Conservation (phyloP, 2,797 vertebrate genomes). For the Notamacropus eugenii region DNA sequence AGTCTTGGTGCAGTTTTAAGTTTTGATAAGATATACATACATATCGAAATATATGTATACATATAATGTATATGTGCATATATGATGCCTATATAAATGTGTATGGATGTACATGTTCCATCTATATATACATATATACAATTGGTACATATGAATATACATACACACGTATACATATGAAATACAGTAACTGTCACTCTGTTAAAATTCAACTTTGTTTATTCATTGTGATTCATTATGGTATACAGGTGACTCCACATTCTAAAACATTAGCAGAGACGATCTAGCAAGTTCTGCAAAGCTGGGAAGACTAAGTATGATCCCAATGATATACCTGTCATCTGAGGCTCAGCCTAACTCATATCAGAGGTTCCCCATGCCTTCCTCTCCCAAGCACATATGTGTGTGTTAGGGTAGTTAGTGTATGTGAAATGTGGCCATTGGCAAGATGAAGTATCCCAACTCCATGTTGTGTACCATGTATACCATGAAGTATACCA, state of each 20-base stretch:
- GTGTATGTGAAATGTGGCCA: not conserved
- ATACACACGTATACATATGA: not conserved
- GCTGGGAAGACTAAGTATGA: not conserved
- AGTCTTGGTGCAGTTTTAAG: not conserved
- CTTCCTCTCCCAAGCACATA: not conserved
- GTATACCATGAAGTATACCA: no score
- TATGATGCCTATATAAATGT: not conserved
- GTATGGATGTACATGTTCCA: not conserved
- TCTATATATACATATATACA: not conserved
- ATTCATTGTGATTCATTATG: not conserved
- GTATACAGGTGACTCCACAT: not conserved
- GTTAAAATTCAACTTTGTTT: not conserved
- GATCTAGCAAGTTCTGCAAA: not conserved
- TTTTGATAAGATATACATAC: not conserved
- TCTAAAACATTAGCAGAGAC: not conserved
- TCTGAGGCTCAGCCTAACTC: not conserved
- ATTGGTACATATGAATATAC: not conserved
- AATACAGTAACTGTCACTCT: not conserved
- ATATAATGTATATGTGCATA: not conserved
- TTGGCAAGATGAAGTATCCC: not conserved
- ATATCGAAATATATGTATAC: not conserved
- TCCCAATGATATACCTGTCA: not conserved
- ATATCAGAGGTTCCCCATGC: not conserved
- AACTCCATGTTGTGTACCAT: not conserved
- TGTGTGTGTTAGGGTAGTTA: not conserved